Evolutionary conservation across 2,797 vertebrate species (phyloP).

Genomic region (Phrynocephalus guinanensis): DNA sequence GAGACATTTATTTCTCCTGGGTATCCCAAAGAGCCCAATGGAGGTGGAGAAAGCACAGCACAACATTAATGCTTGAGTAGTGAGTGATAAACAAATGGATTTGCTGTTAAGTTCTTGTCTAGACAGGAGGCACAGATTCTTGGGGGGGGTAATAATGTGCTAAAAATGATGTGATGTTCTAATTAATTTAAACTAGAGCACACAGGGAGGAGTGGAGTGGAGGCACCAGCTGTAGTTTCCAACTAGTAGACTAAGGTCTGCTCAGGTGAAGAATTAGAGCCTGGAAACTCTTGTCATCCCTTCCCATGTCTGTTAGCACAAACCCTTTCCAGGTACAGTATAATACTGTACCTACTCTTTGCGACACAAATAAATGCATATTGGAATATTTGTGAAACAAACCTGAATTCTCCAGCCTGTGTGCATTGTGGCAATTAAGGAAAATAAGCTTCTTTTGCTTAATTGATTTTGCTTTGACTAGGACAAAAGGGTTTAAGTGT

Average conservation of each 20-base stretch:
- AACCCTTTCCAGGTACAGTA: not conserved
- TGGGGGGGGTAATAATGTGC: not conserved
- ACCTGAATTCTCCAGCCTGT: not conserved
- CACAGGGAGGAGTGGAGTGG: not conserved
- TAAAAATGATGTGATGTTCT: not conserved
- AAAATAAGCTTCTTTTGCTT: not conserved
- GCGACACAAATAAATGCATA: not conserved
- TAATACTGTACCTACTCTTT: not conserved
- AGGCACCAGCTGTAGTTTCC: not conserved
- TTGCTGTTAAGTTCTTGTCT: constrained; percentile 21
- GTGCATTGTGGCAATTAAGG: not conserved
- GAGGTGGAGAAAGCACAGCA: not conserved
- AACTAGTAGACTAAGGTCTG: not conserved
- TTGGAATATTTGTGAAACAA: not conserved
- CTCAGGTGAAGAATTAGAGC: not conserved
- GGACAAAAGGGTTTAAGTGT: not conserved
- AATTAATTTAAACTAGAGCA: not conserved
- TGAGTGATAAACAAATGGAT: constrained; percentile 10
- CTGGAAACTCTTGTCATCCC: not conserved
- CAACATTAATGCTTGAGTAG: not conserved
- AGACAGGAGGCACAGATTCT: constrained; percentile 12
- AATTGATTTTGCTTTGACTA: not conserved
- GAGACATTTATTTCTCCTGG: not conserved
- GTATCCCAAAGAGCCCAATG: not conserved
- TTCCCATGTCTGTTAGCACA: not conserved